Percentiles rank a stretch among this genome's conserved stretches.
These are phyloP conservation scores for Cerastoderma edule DNA, from an alignment of 2,888 invertebrate genomes.

Conservation along the genomic window DNA sequence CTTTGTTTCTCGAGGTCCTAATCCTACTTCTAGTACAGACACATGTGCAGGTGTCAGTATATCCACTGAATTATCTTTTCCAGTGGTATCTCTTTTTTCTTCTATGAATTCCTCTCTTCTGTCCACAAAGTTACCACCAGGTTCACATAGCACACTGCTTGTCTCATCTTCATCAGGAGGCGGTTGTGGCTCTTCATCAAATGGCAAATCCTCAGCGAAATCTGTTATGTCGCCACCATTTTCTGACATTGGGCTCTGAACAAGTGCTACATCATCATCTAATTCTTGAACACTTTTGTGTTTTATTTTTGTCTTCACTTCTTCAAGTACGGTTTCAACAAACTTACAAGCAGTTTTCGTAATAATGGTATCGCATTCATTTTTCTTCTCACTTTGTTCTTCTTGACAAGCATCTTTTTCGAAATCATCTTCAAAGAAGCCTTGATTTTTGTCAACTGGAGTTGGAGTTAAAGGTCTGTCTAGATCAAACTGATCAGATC, in stretches of 20 bases:
- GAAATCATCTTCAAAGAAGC: conserved; percentile 65
- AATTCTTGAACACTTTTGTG: conserved; percentile 54
- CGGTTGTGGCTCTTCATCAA: conserved; percentile 36
- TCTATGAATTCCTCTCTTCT: conserved; percentile 33
- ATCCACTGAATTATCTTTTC: background rate
- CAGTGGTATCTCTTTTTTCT: background rate
- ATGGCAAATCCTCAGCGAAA: conserved; percentile 54
- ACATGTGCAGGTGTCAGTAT: background rate
- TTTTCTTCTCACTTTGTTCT: conserved; percentile 17
- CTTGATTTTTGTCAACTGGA: conserved; percentile 77
- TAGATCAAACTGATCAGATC: conserved; percentile 84
- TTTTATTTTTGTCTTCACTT: conserved; percentile 75
- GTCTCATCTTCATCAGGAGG: conserved; percentile 35
- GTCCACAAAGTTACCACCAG: too few relatives aligned
- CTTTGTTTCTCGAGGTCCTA: background rate
- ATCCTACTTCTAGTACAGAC: background rate
- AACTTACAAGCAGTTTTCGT: conserved; percentile 77
- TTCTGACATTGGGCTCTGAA: conserved; percentile 60
- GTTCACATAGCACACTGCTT: background rate
- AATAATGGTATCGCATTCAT: conserved; percentile 46
- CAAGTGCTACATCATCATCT: conserved; percentile 56
- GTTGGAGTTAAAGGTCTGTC: conserved; percentile 86
- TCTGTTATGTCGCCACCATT: conserved; percentile 58
- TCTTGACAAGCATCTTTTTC: conserved; percentile 18
- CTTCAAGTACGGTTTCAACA: conserved; percentile 79